phyloP scores from a whole-genome alignment of 2,113 vertebrate species.

The Stigmatopora nigra region DNA sequence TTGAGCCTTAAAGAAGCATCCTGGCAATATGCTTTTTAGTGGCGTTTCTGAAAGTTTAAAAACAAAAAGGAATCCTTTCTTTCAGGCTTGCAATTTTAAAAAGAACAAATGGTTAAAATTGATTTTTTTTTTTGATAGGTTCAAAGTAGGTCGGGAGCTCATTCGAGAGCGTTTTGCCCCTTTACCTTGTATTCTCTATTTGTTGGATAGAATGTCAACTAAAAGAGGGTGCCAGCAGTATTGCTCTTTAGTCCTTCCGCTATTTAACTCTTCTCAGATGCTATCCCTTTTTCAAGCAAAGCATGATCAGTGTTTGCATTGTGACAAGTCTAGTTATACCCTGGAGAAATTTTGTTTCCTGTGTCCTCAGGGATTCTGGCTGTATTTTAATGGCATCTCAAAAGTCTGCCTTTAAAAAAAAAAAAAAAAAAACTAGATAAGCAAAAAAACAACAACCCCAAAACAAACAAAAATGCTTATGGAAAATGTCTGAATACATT shows the following conservation, averaged over 20 bases:
- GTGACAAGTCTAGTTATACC: constrained; percentile 76
- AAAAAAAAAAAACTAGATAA: too few species aligned
- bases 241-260: constrained; percentile 77
- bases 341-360: constrained; percentile 97
- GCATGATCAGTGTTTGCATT: constrained; percentile 94
- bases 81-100: background rate
- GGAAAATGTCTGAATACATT: constrained; percentile 10
- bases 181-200: background rate
- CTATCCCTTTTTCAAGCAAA: constrained; percentile 73
- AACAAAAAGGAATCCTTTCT: background rate
- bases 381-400: constrained; percentile 45
- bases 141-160: background rate
- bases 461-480: background rate
- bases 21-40: constrained; percentile 13
- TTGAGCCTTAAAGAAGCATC: constrained; percentile 1
- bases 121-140: background rate
- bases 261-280: constrained; percentile 83
- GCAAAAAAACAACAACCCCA: too few species aligned
- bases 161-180: background rate
- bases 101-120: background rate
- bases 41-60: background rate
- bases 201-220: constrained; percentile 1
- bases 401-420: constrained; percentile 9
- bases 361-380: constrained; percentile 70
- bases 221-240: constrained; percentile 81